phyloP scores from a whole-genome alignment of 1,140 invertebrate genomes.

The Episyrphus balteatus region DNA sequence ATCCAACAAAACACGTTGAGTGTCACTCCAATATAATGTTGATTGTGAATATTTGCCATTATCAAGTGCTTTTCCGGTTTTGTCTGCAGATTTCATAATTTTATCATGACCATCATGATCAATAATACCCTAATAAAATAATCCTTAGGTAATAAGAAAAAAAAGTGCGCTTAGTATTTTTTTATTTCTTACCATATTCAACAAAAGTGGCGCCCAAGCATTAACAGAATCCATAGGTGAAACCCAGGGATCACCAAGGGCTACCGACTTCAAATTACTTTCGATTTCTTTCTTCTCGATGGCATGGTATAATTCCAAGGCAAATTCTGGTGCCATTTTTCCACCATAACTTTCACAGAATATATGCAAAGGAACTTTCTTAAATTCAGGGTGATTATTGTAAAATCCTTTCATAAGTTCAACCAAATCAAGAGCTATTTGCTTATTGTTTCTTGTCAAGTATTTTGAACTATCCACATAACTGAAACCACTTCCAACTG shows the following conservation, averaged over 20 bases:
- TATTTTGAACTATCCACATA: slow-evolving; percentile 52
- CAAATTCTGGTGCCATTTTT: slow-evolving; percentile 79
- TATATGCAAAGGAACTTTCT: slow-evolving; percentile 63
- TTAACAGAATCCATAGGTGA: slow-evolving; percentile 68
- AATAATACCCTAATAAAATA: slow-evolving; percentile 44
- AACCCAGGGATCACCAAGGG: slow-evolving; percentile 77
- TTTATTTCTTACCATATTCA: slow-evolving; percentile 14
- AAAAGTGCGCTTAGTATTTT: not conserved
- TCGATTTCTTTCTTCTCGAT: slow-evolving; percentile 49
- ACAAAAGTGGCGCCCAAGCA: slow-evolving; percentile 61
- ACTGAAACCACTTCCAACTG: slow-evolving; percentile 80
- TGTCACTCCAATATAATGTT: slow-evolving; percentile 49
- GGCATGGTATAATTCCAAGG: slow-evolving; percentile 43
- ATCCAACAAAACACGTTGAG: slow-evolving; percentile 46
- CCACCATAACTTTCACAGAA: slow-evolving; percentile 80
- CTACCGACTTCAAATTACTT: slow-evolving; percentile 64
- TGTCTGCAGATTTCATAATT: slow-evolving; percentile 41
- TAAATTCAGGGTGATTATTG: slow-evolving; percentile 50
- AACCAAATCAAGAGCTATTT: slow-evolving; percentile 71
- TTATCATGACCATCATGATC: slow-evolving; percentile 46
- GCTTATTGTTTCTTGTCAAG: slow-evolving; percentile 51
- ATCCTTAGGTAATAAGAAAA: not conserved
- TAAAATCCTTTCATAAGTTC: slow-evolving; percentile 56
- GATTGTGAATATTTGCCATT: slow-evolving; percentile 45
- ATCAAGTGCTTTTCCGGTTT: slow-evolving; percentile 43